Evolutionary conservation across 2,888 invertebrate species (phyloP), one percentile per base, ranked within the genome.

Genomic region (Hybos culiciformis): DNA sequence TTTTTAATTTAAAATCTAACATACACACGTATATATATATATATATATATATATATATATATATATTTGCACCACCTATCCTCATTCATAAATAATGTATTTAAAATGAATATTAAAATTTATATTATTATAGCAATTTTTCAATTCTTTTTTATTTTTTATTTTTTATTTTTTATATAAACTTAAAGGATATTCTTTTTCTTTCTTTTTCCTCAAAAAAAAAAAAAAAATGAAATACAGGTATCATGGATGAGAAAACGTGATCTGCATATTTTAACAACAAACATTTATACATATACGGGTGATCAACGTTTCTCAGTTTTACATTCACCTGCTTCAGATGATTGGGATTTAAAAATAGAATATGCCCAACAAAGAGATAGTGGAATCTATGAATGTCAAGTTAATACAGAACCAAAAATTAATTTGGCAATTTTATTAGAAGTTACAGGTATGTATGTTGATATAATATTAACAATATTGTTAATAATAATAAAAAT

Each of bases 331-430:
- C 83, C 85, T 51, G 78, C 79, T 8, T 81, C 82, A 18, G 85
- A 88, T 61, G 87, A 88, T 65, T 88, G 87, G 87, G 83, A 84
- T 63, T 72, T 90, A 51, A 78, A 78, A 65, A 79, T 90, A 50
- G 81, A 82, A 59, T 87, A 80, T 63, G 85, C 86, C 14, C 87
- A 88, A 68, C 77, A 80, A 38, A 66, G 86, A 19, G 87, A 88
- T 62, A 85, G 80, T 3, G 87, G 86, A 7, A 79, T 85, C 47
- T 87, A 87, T 70, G 86, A 87, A 66, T 87, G 86, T 57, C 87
- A 87, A 72, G 83, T 88, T 53, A 88, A 88, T 68, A 88, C 86
- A 1, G 87, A 88, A 61, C 87, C 87, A 17, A 88, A 87, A 66
- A 82, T 87, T 63, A 87, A 85, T 67, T 76, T 86, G 73, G 86